phyloP scores from a whole-genome alignment of 2,888 invertebrate genomes.

The Caenorhabditis sp. region DNA sequence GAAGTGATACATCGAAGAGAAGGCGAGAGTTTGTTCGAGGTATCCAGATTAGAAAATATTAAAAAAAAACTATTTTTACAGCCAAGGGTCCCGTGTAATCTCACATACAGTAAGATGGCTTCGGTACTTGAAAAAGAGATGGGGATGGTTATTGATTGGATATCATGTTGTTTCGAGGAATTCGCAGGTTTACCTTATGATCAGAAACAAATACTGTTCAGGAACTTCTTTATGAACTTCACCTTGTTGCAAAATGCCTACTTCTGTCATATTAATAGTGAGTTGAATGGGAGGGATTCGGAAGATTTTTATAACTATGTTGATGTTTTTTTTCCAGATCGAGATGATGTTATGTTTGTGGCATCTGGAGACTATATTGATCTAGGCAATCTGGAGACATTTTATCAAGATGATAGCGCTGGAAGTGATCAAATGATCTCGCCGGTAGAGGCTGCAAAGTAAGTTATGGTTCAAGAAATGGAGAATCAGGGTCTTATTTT shows the following conservation, averaged over 20 bases:
- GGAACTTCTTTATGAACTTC: conserved; percentile 27
- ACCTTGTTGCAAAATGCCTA: conserved; percentile 25
- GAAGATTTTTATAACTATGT: not conserved
- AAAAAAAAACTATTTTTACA: conserved; percentile 10
- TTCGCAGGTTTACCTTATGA: conserved; percentile 20
- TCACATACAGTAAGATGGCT: conserved; percentile 22
- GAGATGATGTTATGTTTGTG: conserved; percentile 14
- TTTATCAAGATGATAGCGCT: conserved; percentile 5
- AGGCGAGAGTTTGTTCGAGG: conserved; percentile 27
- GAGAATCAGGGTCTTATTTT: no score
- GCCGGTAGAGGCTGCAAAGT: conserved; percentile 19
- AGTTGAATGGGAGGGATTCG: not conserved
- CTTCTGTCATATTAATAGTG: conserved; percentile 25
- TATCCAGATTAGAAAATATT: not conserved
- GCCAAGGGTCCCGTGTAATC: conserved; percentile 8
- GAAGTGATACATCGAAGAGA: conserved; percentile 32
- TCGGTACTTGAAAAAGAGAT: conserved; percentile 22
- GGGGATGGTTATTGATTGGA: conserved; percentile 30
- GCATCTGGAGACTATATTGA: conserved; percentile 39
- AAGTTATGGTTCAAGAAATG: not conserved
- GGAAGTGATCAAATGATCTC: not conserved
- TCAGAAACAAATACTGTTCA: conserved; percentile 33
- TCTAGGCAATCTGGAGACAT: conserved; percentile 16
- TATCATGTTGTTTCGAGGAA: conserved; percentile 32
- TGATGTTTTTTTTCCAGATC: not conserved